These are phyloP conservation scores for Scophthalmus maximus DNA, from an alignment of 2,113 vertebrate species.

Conservation along the genomic window DNA sequence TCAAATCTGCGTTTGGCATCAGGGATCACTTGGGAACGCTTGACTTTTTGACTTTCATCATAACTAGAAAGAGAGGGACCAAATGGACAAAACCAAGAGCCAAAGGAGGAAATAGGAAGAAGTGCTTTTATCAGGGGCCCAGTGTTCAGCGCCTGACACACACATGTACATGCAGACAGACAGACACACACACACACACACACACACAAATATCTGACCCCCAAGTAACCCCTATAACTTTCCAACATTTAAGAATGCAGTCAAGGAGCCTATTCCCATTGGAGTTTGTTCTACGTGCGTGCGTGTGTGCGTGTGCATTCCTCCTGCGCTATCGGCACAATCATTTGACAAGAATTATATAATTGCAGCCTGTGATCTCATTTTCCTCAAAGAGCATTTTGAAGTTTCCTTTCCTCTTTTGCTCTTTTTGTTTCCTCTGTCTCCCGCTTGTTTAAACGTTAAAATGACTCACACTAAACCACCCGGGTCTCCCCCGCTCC, in stretches of 20 bases:
- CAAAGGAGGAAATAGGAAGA: conserved; percentile 71
- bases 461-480: conserved; percentile 76
- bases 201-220: conserved; percentile 80
- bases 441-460: conserved; percentile 77
- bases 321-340: conserved; percentile 88
- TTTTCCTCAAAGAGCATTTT: conserved; percentile 91
- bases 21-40: conserved; percentile 69
- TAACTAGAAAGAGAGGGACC: conserved; percentile 67
- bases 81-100: conserved; percentile 68
- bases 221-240: conserved; percentile 85
- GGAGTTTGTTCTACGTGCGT: conserved; percentile 52
- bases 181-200: conserved; percentile 7
- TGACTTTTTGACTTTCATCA: conserved; percentile 75
- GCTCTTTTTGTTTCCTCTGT: conserved; percentile 74
- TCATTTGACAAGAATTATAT: conserved; percentile 96
- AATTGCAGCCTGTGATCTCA: conserved; percentile 94
- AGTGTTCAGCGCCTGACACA: conserved; percentile 31
- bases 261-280: conserved; percentile 84
- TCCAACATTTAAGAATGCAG: conserved; percentile 86
- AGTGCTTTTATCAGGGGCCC: conserved; percentile 78
- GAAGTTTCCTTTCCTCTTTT: conserved; percentile 84
- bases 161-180: conserved; percentile 10
- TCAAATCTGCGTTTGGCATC: conserved; percentile 74
- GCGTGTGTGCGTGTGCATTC: conserved; percentile 74
- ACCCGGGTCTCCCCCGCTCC: conserved; percentile 29